Evolutionary conservation across 2,888 invertebrate genomes (phyloP).

Genomic region (Autographa gamma): DNA sequence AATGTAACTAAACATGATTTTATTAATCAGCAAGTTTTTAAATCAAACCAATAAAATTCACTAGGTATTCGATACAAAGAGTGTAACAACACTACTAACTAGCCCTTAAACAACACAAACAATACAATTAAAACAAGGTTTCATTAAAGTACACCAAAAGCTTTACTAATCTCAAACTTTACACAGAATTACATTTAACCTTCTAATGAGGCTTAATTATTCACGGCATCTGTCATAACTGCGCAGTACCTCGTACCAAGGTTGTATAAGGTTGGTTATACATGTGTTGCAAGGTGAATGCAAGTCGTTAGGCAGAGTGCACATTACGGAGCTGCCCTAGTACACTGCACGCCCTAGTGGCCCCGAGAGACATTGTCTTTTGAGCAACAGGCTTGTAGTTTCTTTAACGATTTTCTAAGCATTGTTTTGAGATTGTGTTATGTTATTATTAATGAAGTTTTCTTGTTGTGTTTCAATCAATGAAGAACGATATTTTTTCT

Average conservation of each 20-base stretch:
- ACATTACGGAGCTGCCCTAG: conserved; percentile 64
- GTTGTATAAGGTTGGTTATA: conserved; percentile 12
- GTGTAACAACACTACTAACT: too few relatives aligned
- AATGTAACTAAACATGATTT: too few relatives aligned
- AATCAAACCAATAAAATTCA: too few relatives aligned
- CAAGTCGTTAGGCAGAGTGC: conserved; percentile 80
- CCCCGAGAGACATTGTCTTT: conserved; percentile 56
- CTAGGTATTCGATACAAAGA: too few relatives aligned
- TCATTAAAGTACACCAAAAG: background rate
- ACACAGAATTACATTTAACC: background rate
- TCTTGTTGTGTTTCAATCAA: background rate
- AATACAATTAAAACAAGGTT: too few relatives aligned
- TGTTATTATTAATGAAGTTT: background rate
- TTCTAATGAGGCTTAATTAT: conserved; percentile 25
- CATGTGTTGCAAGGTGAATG: conserved; percentile 65
- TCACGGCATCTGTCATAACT: conserved; percentile 24
- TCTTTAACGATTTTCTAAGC: conserved; percentile 35
- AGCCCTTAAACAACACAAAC: too few relatives aligned
- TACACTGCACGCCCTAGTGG: conserved; percentile 56
- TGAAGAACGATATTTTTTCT: too few relatives aligned
- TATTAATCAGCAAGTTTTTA: too few relatives aligned
- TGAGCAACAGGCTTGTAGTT: conserved; percentile 54
- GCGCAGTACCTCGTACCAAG: conserved; percentile 15
- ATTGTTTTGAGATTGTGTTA: background rate
- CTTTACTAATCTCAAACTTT: too few relatives aligned